A percentile compares a stretch with the other conserved stretches of the same genome.
Conservation (phyloP, 2,113 vertebrate genomes). For the Bothrops jararaca region DNA sequence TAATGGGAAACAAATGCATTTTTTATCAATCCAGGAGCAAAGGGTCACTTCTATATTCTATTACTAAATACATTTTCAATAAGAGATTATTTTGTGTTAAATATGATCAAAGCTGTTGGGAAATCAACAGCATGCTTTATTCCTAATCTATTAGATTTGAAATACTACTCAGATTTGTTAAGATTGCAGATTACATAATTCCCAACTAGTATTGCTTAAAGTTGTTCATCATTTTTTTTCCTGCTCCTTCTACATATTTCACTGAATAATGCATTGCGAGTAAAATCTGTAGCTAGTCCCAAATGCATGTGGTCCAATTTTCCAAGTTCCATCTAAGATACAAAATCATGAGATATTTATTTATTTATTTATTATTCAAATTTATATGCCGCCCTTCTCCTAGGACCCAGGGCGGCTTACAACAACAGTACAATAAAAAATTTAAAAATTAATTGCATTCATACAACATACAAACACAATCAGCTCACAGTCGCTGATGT, state of each 20-base stretch:
- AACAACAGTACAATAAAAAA: too few species aligned
- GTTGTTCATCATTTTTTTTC: not conserved
- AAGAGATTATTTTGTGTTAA: not conserved
- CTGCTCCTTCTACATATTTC: not conserved
- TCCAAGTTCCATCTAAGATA: too few species aligned
- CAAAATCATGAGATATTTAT: not conserved
- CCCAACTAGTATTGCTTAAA: not conserved
- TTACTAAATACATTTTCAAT: not conserved
- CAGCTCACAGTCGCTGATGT: too few species aligned
- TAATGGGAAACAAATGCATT: not conserved
- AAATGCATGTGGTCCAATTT: not conserved
- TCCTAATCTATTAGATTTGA: not conserved
- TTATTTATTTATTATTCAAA: too few species aligned
- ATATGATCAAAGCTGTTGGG: not conserved
- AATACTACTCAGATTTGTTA: not conserved
- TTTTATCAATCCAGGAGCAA: not conserved
- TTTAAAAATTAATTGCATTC: too few species aligned
- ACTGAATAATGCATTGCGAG: not conserved
- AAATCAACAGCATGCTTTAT: not conserved
- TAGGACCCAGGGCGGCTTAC: too few species aligned
- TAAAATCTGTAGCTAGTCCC: not conserved
- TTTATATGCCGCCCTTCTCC: too few species aligned
- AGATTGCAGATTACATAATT: not conserved
- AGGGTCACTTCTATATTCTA: not conserved
- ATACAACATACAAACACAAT: too few species aligned